Base-by-base conservation (phyloP, 2,888 invertebrate genomes). In the Sinelater perroti region DNA sequence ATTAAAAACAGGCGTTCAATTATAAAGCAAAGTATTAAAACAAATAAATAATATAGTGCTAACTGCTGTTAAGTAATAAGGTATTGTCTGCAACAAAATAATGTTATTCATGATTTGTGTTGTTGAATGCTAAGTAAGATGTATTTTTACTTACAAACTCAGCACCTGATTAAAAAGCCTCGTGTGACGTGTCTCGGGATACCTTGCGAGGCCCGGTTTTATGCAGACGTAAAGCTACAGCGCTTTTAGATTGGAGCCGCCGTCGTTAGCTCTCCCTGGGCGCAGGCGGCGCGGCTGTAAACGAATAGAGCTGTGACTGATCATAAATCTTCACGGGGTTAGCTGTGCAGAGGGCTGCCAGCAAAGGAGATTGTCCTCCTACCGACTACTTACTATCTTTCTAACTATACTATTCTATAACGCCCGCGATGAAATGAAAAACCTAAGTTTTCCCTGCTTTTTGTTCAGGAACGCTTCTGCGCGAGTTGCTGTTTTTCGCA, bases 241-340 rank as follows among this genome's bases (percentile, higher is more conserved):
- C 35, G 54, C 33, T 42, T 51, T 45, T 49, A 50, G 56, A 55
- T 60, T 56, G 60, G 50, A 50, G 44, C 46, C 20, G 47, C 40
- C 26, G 59, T 47, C 54, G 54, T 44, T 56, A 60, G 49, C 51
- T 56, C 28, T 56, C 55, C 56, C 56, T 44, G 45, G 49, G 56
- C 55, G 60, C 60, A 60, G 55, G 44, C 58, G 47, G 58, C 47
- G 35, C 49, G 58, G 56, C 49, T 55, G 60, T 60, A 56, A 60
- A 60, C 60, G 60, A 51, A 60, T 44, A 60, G 55, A 60, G 53
- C 51, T 56, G 60, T 59, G 55, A 60, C 60, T 60, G 60, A 56
- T 56, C 56, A 60, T 60, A 60, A 60, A 60, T 60, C 60, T 60
- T 47, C 24, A 30, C 44, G 30, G 56, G 55, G 51, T 51, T 36